These are phyloP conservation scores for Andrena trimmerana DNA, from an alignment of 2,888 invertebrate species.

Conservation along the genomic window DNA sequence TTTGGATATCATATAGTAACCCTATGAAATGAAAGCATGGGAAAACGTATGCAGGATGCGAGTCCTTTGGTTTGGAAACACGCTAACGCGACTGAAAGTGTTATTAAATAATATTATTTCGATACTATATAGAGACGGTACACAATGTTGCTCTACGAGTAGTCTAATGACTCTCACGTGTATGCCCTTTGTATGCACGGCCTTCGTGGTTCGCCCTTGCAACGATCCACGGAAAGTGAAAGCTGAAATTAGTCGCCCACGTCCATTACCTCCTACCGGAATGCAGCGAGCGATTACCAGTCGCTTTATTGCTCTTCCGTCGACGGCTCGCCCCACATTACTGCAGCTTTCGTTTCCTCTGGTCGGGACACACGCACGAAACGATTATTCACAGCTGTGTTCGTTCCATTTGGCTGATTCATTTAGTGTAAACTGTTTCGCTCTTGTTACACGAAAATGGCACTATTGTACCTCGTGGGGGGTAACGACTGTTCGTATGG, in stretches of 20 bases:
- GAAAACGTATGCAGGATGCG: no score
- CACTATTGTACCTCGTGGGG: not conserved
- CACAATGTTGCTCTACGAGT: conserved; percentile 43
- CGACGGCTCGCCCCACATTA: not conserved
- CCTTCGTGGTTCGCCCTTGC: conserved; percentile 74
- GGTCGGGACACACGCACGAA: not conserved
- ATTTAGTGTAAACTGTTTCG: conserved; percentile 6
- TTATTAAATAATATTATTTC: not conserved
- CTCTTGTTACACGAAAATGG: conserved; percentile 2
- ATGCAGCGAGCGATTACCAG: conserved; percentile 36
- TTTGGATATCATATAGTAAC: no score
- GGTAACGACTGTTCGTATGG: not conserved
- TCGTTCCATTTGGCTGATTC: conserved; percentile 3
- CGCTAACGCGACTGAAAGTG: not conserved
- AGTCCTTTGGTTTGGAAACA: no score
- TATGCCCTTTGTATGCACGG: conserved; percentile 67
- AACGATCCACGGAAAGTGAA: conserved; percentile 78
- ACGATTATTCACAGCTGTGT: not conserved
- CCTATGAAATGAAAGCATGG: no score
- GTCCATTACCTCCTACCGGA: conserved; percentile 62
- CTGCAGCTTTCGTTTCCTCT: not conserved
- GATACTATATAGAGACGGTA: not conserved
- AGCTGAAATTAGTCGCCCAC: conserved; percentile 75
- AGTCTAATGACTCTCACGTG: conserved; percentile 62
- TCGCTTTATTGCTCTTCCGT: conserved; percentile 17